Base-by-base conservation (phyloP, 2,113 vertebrate species). In the Bufo gargarizans region DNA sequence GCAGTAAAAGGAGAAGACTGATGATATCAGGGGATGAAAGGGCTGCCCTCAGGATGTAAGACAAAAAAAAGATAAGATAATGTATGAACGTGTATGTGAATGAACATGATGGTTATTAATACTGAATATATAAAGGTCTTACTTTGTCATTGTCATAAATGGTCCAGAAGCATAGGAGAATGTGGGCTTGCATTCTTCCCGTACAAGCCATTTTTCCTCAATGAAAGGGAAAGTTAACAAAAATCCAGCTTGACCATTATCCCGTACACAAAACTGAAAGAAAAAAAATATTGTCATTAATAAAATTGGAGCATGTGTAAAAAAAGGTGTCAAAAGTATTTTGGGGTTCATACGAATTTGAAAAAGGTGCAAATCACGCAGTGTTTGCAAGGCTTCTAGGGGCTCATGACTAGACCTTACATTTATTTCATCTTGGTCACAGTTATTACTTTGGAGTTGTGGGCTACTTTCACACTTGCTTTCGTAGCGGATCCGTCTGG, bases 81-180 rank as follows among this genome's bases (percentile, higher is more conserved):
- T 33, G 33, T 33, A 33, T 33, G 33, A 33, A 33, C 33, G 1
- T 33, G 33, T 33, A 33, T 33, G 0, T 33, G 33, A 33, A 33
- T 33, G 33, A 33, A 33, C 33, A 1, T 33, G 33, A 33, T 33
- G 9, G 19, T 65, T 19, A 65, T 12, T 47, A 49, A 8, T 77
- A 50, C 4, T 11, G 49, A 77, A 53, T n/a, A 76, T 43, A 16
- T 77, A 33, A 79, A 12, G 4, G 50, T n/a, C 95, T 95, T 92
- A 97, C 97, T 96, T 96, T 90, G 93, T 97, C 96, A 98, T 97
- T 74, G 77, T 63, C 91, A 94, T 95, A 90, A 94, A 94, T 1
- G 96, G 93, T 63, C 95, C 96, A 84, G 93, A 94, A 7, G 69
- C 90, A 92, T 96, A 97, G 0, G 94, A 95, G 89, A 94, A 94